Conservation (phyloP, 1,140 invertebrate genomes). For the Eupeodes corollae region DNA sequence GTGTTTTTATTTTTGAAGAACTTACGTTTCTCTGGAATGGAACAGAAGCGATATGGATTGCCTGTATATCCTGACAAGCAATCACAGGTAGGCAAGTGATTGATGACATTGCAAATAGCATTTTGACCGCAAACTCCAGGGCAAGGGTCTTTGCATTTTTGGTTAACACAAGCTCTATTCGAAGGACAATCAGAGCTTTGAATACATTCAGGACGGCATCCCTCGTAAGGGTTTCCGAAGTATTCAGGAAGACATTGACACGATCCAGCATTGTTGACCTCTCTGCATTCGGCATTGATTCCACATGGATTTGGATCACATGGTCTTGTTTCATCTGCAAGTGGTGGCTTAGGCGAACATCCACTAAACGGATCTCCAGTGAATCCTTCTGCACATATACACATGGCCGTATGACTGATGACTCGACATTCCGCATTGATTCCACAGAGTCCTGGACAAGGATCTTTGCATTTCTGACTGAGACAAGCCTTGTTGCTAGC, state of each 20-base stretch:
- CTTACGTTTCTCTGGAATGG: slow-evolving; percentile 43
- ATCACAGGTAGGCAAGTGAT: slow-evolving; percentile 60
- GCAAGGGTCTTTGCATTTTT: slow-evolving; percentile 69
- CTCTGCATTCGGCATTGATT: slow-evolving; percentile 65
- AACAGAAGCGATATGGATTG: slow-evolving; percentile 50
- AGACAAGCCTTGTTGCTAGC: slow-evolving; percentile 37
- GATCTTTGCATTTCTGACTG: slow-evolving; percentile 60
- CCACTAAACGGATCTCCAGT: slow-evolving; percentile 42
- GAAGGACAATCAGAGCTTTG: slow-evolving; percentile 59
- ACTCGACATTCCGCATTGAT: slow-evolving; percentile 24
- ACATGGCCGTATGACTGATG: slow-evolving; percentile 34
- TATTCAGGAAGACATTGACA: slow-evolving; percentile 62
- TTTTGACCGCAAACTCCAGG: slow-evolving; percentile 61
- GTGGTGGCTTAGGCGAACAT: slow-evolving; percentile 51
- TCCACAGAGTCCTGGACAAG: slow-evolving; percentile 57
- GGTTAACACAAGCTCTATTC: slow-evolving; percentile 59
- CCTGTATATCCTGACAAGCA: slow-evolving; percentile 55
- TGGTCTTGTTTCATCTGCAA: slow-evolving; percentile 33
- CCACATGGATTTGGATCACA: slow-evolving; percentile 48
- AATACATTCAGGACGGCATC: slow-evolving; percentile 62
- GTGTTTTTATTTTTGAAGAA: slow-evolving; percentile 53
- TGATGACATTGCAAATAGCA: slow-evolving; percentile 54
- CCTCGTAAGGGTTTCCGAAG: slow-evolving; percentile 55
- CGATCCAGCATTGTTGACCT: slow-evolving; percentile 48
- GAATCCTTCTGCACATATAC: slow-evolving; percentile 40